Evolutionary conservation across 1,140 invertebrate genomes (phyloP).

Genomic region (Sycophaga agraensis): DNA sequence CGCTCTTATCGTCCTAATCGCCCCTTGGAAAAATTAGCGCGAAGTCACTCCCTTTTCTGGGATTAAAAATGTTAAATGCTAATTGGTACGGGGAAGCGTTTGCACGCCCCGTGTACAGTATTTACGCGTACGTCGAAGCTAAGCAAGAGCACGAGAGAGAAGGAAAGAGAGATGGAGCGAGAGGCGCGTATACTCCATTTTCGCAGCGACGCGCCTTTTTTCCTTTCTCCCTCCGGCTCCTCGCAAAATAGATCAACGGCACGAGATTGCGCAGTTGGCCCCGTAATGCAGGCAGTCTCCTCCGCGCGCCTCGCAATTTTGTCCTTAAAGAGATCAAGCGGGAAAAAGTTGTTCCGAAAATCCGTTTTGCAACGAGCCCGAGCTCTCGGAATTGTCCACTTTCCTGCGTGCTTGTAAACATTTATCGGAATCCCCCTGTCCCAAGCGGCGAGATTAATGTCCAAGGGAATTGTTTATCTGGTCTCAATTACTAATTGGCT

Average conservation of each 20-base stretch:
- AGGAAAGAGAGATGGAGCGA: neutral
- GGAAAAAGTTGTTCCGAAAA: neutral
- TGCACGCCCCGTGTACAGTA: constrained; percentile 23
- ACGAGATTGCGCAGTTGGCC: constrained; percentile 38
- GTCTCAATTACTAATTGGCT: no score
- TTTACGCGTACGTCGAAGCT: neutral
- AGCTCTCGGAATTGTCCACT: no score
- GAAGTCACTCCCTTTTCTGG: constrained; percentile 37
- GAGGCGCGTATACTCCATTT: neutral
- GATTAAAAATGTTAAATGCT: constrained; percentile 56
- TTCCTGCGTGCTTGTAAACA: no score
- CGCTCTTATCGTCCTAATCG: constrained; percentile 5
- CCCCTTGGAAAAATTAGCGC: constrained; percentile 18
- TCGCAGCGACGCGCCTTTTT: constrained; percentile 25
- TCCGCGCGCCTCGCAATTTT: constrained; percentile 9
- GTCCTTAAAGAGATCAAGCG: constrained; percentile 1
- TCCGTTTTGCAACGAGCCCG: neutral
- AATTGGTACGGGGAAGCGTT: constrained; percentile 51
- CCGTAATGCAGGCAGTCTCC: neutral
- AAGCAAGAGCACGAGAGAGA: no score
- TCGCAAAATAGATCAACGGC: constrained; percentile 49
- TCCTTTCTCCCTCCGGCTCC: neutral
- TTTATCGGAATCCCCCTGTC: no score
- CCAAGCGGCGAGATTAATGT: no score
- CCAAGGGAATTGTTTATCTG: no score